Percentiles rank a stretch among this genome's conserved stretches.
phyloP scores from a whole-genome alignment of 2,888 invertebrate genomes.

The Podabrus alpinus region DNA sequence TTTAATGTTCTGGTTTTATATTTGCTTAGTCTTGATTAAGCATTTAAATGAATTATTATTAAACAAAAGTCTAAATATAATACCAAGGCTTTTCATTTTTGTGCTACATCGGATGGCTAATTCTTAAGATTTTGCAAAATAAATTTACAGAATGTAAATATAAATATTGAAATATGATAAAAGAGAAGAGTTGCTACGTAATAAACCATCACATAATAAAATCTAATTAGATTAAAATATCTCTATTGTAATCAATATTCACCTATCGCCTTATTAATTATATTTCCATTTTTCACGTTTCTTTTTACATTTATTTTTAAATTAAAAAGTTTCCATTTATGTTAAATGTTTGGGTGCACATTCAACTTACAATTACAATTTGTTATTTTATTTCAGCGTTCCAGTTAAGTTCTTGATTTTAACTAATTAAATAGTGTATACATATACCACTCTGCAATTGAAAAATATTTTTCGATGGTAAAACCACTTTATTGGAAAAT shows the following conservation, averaged over 20 bases:
- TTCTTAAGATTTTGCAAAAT: neutral
- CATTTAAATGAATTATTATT: neutral
- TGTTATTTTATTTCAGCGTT: too few species aligned
- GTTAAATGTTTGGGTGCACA: too few species aligned
- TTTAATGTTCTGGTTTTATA: constrained; percentile 21
- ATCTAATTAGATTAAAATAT: too few species aligned
- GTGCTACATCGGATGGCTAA: neutral
- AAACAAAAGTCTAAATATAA: neutral
- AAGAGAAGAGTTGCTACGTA: too few species aligned
- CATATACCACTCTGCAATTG: neutral
- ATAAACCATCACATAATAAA: too few species aligned
- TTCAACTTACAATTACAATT: too few species aligned
- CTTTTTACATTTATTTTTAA: too few species aligned
- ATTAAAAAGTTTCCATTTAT: too few species aligned
- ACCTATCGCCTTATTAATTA: too few species aligned
- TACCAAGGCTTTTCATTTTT: neutral
- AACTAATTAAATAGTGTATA: neutral
- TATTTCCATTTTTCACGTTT: too few species aligned
- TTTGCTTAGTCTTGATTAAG: constrained; percentile 4
- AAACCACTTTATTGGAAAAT: neutral
- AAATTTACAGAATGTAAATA: neutral
- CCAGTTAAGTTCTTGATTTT: neutral
- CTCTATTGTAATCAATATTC: too few species aligned
- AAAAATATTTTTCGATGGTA: neutral
- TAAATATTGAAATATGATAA: too few species aligned